Conservation (phyloP, 2,797 vertebrate genomes). For the Orientallactaga sibirica region DNA sequence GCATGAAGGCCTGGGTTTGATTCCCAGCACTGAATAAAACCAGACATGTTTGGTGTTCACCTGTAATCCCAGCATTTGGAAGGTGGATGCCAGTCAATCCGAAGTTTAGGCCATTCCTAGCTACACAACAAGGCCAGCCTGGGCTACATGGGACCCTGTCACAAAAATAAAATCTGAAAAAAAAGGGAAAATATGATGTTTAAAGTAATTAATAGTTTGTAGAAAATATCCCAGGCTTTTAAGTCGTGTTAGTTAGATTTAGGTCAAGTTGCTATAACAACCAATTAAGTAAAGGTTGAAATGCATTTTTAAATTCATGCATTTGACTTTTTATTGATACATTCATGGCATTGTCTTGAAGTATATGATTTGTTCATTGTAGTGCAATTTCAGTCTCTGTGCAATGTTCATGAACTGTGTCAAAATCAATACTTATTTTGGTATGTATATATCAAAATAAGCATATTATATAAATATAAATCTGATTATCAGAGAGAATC, state of each 20-base stretch:
- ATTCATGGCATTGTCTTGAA: neutral
- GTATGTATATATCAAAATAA: neutral
- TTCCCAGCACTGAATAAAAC: too few species aligned
- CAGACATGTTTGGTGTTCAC: too few species aligned
- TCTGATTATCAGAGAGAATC: neutral
- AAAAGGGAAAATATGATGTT: neutral
- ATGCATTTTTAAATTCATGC: neutral
- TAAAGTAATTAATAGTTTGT: neutral
- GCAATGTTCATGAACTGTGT: neutral
- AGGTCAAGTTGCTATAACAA: neutral
- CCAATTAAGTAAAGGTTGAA: slow-evolving; percentile 10
- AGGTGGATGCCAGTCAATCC: too few species aligned
- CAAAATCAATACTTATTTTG: neutral
- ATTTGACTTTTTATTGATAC: neutral
- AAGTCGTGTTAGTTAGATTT: neutral
- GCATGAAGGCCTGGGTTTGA: too few species aligned
- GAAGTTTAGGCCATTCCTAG: too few species aligned
- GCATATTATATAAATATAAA: neutral
- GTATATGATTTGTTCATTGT: neutral
- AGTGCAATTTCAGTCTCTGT: neutral
- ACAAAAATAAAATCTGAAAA: too few species aligned
- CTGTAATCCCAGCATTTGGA: too few species aligned
- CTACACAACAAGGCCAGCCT: too few species aligned
- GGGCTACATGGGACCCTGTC: too few species aligned
- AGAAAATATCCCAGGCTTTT: neutral